A percentile compares a stretch with the other conserved stretches of the same genome.
phyloP scores from a whole-genome alignment of 2,113 vertebrate species.

The Oreocharis arfaki region DNA sequence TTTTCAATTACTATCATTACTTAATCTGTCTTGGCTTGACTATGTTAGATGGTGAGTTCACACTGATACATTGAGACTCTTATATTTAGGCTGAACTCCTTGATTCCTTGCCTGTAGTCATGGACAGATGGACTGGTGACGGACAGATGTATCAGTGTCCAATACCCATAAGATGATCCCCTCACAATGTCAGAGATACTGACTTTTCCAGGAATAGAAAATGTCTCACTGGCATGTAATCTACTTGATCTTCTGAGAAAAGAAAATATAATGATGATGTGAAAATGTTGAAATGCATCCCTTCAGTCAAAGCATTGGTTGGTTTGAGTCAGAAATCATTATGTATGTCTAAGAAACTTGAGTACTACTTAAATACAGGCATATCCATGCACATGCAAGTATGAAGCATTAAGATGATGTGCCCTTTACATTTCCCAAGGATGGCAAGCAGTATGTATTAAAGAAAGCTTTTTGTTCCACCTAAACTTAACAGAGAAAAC shows the following conservation, averaged over 20 bases:
- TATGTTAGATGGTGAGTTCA: background rate
- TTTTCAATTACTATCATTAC: background rate
- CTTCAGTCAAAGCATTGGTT: background rate
- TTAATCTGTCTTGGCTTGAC: background rate
- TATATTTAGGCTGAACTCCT: background rate
- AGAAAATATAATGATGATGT: background rate
- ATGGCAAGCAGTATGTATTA: background rate
- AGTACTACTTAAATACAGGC: background rate
- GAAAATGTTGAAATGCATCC: background rate
- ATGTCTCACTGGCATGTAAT: background rate
- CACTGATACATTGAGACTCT: background rate
- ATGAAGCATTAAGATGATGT: background rate
- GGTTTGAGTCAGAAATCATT: background rate
- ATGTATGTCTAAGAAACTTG: background rate
- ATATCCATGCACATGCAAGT: background rate
- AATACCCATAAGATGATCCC: background rate
- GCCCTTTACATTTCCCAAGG: background rate
- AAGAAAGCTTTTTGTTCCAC: background rate
- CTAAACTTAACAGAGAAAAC: background rate
- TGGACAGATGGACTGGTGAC: background rate
- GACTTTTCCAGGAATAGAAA: background rate
- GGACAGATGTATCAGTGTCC: background rate
- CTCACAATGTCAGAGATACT: background rate
- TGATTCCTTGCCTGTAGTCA: background rate
- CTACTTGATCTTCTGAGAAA: background rate